These are phyloP conservation scores for Epinephelus cyanopodus DNA, from an alignment of 2,113 vertebrate species.

Conservation along the genomic window DNA sequence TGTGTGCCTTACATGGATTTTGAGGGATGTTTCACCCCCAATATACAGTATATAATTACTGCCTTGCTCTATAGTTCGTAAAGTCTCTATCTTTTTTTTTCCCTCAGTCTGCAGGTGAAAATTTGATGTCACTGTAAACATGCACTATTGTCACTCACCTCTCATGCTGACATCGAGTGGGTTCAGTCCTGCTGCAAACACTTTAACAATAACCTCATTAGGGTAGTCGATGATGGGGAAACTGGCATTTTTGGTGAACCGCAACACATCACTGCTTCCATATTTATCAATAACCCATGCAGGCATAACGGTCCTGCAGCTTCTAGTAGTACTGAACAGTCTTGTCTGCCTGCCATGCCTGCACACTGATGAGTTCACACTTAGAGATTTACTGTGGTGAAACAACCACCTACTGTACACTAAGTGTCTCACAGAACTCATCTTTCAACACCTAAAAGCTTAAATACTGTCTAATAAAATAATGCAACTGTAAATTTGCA, in stretches of 20 bases:
- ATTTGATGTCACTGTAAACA: neutral
- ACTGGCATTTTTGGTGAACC: conserved; percentile 87
- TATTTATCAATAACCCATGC: conserved; percentile 97
- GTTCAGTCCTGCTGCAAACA: conserved; percentile 92
- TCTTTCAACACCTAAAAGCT: conserved; percentile 16
- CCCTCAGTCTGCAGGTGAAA: neutral
- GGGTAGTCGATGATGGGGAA: conserved; percentile 91
- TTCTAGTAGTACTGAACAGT: conserved; percentile 77
- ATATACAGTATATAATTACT: too few relatives aligned
- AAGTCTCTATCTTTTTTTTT: too few relatives aligned
- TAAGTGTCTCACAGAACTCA: conserved; percentile 54
- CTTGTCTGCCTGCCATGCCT: conserved; percentile 38
- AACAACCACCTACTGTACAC: conserved; percentile 37
- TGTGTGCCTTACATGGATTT: too few relatives aligned
- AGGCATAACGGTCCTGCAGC: conserved; percentile 85
- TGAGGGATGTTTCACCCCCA: too few relatives aligned
- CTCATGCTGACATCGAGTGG: conserved; percentile 96
- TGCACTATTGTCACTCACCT: conserved; percentile 86
- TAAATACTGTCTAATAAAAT: neutral
- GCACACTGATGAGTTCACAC: neutral
- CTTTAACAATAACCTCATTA: conserved; percentile 95
- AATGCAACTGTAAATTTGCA: neutral
- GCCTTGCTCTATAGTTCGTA: too few relatives aligned
- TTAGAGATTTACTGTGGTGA: neutral
- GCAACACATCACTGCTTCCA: conserved; percentile 90